Conservation (phyloP, 2,888 invertebrate genomes). For the Caenorhabditis sinica region DNA sequence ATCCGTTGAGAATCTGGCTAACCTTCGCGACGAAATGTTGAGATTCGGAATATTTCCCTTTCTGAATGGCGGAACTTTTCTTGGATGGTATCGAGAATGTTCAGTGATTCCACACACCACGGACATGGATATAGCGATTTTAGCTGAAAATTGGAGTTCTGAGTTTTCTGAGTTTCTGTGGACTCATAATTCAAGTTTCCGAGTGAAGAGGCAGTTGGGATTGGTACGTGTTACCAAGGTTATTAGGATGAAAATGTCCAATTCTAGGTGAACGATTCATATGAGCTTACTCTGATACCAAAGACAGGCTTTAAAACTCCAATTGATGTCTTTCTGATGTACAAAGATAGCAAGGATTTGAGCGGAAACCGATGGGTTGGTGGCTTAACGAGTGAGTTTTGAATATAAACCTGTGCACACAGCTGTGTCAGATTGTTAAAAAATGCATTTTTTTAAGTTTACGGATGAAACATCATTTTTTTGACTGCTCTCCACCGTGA, state of each 20-base stretch:
- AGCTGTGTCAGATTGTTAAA: too few species aligned
- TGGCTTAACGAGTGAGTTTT: constrained; percentile 35
- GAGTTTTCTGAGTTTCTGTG: constrained; percentile 28
- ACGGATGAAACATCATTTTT: too few species aligned
- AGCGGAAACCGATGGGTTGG: constrained; percentile 48
- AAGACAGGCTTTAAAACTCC: constrained; percentile 11
- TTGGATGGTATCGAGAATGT: constrained; percentile 68
- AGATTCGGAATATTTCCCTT: constrained; percentile 45
- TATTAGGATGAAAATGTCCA: neutral
- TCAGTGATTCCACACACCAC: constrained; percentile 61
- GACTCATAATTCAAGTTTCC: constrained; percentile 38
- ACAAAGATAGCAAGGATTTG: constrained; percentile 28
- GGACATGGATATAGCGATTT: constrained; percentile 60
- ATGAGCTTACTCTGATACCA: constrained; percentile 46
- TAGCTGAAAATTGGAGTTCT: constrained; percentile 44
- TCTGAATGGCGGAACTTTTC: constrained; percentile 57
- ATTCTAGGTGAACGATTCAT: constrained; percentile 51
- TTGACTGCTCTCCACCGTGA: too few species aligned
- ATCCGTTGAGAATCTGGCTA: constrained; percentile 27
- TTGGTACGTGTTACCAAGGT: neutral
- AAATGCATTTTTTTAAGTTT: too few species aligned
- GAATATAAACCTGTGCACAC: too few species aligned
- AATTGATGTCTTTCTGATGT: constrained; percentile 65
- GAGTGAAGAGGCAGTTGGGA: constrained; percentile 48
- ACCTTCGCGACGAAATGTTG: constrained; percentile 45